Evolutionary conservation across 1,140 invertebrate species (phyloP), one percentile per base, ranked within the genome.

Genomic region (Drosophila yakuba): DNA sequence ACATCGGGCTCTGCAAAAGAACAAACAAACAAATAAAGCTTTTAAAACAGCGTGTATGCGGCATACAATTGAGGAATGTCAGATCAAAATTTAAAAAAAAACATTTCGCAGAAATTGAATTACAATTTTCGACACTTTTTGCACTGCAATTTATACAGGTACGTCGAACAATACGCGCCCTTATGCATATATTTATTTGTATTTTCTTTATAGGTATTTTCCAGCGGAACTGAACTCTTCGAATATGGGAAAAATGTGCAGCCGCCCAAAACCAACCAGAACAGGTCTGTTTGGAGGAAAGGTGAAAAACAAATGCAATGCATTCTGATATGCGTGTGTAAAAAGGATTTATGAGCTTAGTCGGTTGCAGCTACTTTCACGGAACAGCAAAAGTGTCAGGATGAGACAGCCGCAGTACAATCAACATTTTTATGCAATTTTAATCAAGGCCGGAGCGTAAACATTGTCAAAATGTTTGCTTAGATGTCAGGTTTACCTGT

Each of bases 1-100:
- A 97, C 91, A 94, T 99, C 98, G 28, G 98, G 98, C 93, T 99
- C 98, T 98, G 91, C 32, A 91, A 93, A 91, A 79, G 2, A 11
- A 83, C 85, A 60, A 36, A 57, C 3, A 54, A 56, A 61, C 25
- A 41, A 12, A 28, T 25, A 6, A 12, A 72, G 11, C 2, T 1
- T 39, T 52, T 4, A n/a, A 25, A 25, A 20, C 20, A 20, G 45
- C 38, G 36, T 11, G n/a, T n/a, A 45, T 23, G 38, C n/a, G 28
- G 10, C 23, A 45, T 17, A 23, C 20, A 60, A 28, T 50, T 32
- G 25, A 15, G 23, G 12, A 10, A 28, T 17, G n/a, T n/a, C 10
- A 55, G 32, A 39, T n/a, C 2, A 41, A 14, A 25, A 15, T 25
- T 25, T 8, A 60, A 17, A 28, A 60, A 17, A 28, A 32, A 17